Percentiles rank a stretch among this genome's conserved stretches.
phyloP scores from a whole-genome alignment of 2,797 vertebrate genomes.

The Chelidonichthys spinosus region DNA sequence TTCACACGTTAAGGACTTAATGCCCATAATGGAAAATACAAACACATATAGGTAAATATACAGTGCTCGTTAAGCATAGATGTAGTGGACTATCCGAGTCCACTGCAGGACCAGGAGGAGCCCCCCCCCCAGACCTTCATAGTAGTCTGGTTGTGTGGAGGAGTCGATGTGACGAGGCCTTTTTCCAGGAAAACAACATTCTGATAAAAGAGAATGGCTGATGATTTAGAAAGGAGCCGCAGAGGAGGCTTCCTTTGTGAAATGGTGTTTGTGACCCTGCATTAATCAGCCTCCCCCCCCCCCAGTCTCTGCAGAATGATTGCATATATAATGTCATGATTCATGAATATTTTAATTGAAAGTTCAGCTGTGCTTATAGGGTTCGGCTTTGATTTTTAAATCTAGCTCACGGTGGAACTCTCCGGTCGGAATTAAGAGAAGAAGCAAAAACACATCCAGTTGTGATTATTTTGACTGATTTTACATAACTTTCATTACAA shows the following conservation, averaged over 20 bases:
- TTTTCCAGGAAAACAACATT: constrained; percentile 47
- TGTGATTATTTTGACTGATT: neutral
- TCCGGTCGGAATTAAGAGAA: constrained; percentile 15
- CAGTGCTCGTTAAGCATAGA: neutral
- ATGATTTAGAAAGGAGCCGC: constrained; percentile 41
- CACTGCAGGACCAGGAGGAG: neutral
- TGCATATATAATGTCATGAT: constrained; percentile 51
- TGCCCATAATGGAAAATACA: constrained; percentile 15
- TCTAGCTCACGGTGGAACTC: constrained; percentile 1
- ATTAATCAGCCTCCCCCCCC: constrained; percentile 56
- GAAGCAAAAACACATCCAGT: neutral
- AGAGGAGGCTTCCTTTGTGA: constrained; percentile 50
- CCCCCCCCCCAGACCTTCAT: constrained; percentile 2
- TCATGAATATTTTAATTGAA: constrained; percentile 64
- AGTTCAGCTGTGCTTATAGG: constrained; percentile 20
- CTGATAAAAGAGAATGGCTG: constrained; percentile 53
- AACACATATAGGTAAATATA: constrained; percentile 4
- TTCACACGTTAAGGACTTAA: constrained; percentile 16
- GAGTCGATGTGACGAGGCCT: constrained; percentile 37
- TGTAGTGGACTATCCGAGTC: neutral
- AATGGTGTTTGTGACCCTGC: constrained; percentile 58
- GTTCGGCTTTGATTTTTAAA: constrained; percentile 40
- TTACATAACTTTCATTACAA: neutral
- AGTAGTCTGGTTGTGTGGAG: constrained; percentile 6
- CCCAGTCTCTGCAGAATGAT: constrained; percentile 34